Base-by-base conservation (phyloP, 2,888 invertebrate genomes). In the Mythimna ferrago region DNA sequence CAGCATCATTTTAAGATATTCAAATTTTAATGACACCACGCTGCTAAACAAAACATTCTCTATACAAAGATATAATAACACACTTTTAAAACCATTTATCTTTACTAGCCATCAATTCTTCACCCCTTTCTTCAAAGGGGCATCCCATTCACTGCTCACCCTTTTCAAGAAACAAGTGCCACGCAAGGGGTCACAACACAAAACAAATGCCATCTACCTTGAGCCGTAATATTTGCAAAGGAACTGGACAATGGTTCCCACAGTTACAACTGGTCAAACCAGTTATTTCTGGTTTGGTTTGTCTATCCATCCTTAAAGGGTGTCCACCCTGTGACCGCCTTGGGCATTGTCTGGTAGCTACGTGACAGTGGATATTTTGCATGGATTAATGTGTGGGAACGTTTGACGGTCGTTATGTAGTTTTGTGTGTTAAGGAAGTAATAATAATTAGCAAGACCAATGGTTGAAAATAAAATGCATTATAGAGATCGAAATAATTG, bases 201-300 rank as follows among this genome's bases (percentile, higher is more conserved):
- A 89, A 70, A 78, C 87, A 84, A 85, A 87, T 84, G 84, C 70
- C 61, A 51, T 77, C 54, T 53, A 70, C 54, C 61, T 61, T 82
- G 86, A 83, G 85, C 85, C 71, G 80, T 66, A 74, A 76, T 81
- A 86, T 86, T 86, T 82, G 84, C 85, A 86, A 81, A 81, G 67
- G 68, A 32, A 90, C 88, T 93, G 94, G 94, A 92, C 93, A 93
- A 90, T 87, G 87, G 89, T 95, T 95, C 94, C 93, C 95, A 95
- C 92, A 61, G 92, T 73, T 83, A 76, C 61, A 93, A 92, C 93
- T 93, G 94, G 95, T 95, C 93, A 94, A 91, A 94, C 95, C 87
- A 91, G 95, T 95, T 95, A 91, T 83, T 84, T 73, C 94, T 86
- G 91, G 95, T 95, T 95, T 86, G 91, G 95, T 95, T 95, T 92